Evolutionary conservation across 2,888 invertebrate genomes (phyloP), one percentile per base, ranked within the genome.

Genomic region (Amiota mariae): DNA sequence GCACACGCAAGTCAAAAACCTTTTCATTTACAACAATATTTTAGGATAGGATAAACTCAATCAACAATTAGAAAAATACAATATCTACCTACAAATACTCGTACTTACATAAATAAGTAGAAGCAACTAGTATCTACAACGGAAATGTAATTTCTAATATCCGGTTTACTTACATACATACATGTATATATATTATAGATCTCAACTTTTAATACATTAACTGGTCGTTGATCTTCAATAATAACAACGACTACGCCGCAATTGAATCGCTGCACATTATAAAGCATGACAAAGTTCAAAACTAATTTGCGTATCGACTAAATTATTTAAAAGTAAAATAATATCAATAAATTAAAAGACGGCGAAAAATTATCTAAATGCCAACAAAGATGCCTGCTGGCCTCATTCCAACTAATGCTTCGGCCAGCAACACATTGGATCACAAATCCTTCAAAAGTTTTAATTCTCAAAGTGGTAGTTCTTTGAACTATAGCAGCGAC

Each of bases 401-500:
- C 64, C 2, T 20, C 20, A 47, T 12, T 1, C 15, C 18, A 9
- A 15, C 20, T 2, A 48, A 4, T 13, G 18, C 48, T 4, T 2
- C 48, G 10, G 48, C 48, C 13, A 46, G 13, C 48, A 48, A 8
- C 11, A 66, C 66, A 6, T 36, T 49, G 9, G 67, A 68, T 36
- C 51, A 68, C 51, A 68, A 68, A 68, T 68, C 67, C 67, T 68
- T 51, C 24, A 68, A 68, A 20, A 68, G 67, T 24, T 68, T 15
- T 54, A 68, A 79, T 74, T 87, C 87, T 9, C 81, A 76, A 64
- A 78, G 79, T 71, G 82, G 80, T 57, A 84, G 82, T 59, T 87
- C 88, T 13, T 73, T 86, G 10, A 79, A 82, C 77, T 88, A 87
- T 73, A 87, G 87, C 77, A 87, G 81, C 72, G 88, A 89, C 81